These are phyloP conservation scores for Physocephala rufipes DNA, from an alignment of 2,888 invertebrate genomes.

Conservation along the genomic window DNA sequence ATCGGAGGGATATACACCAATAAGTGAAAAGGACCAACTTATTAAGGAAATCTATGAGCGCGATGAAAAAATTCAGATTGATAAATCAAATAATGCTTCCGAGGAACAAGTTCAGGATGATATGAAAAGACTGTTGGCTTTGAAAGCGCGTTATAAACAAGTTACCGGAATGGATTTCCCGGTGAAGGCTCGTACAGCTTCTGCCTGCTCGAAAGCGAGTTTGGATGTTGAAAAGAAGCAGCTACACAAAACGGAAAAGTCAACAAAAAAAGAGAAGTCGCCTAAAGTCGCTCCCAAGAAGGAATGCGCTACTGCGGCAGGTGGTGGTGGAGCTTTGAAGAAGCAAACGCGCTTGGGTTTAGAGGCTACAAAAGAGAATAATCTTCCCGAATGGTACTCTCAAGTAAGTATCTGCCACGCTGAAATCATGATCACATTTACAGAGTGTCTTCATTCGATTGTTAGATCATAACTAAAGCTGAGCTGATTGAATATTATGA, in stretches of 20 bases:
- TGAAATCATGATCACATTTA: not conserved
- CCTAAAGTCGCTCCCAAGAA: constrained; percentile 41
- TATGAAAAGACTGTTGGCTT: constrained; percentile 67
- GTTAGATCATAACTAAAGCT: constrained; percentile 79
- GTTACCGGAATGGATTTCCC: constrained; percentile 68
- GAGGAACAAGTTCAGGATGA: constrained; percentile 67
- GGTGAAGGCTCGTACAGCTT: constrained; percentile 56
- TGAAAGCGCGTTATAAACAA: constrained; percentile 74
- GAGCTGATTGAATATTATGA: constrained; percentile 99
- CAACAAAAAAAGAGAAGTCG: constrained; percentile 58
- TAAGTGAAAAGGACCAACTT: constrained; percentile 55
- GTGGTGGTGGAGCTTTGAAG: constrained; percentile 72
- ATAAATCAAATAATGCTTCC: constrained; percentile 67
- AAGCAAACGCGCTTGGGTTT: constrained; percentile 94
- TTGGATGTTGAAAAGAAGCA: constrained; percentile 56
- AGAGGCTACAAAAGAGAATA: constrained; percentile 91
- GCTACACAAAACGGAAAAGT: constrained; percentile 53
- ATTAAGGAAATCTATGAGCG: constrained; percentile 69
- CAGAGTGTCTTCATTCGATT: not conserved
- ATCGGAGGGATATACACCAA: constrained; percentile 39
- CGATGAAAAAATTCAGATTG: constrained; percentile 71
- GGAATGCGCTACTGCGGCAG: constrained; percentile 65
- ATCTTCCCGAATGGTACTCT: constrained; percentile 97
- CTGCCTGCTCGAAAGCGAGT: constrained; percentile 55
- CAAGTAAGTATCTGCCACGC: constrained; percentile 70